A percentile compares a stretch with the other conserved stretches of the same genome.
Evolutionary conservation across 1,140 invertebrate genomes (phyloP).

Genomic region (Anthonomus grandis): DNA sequence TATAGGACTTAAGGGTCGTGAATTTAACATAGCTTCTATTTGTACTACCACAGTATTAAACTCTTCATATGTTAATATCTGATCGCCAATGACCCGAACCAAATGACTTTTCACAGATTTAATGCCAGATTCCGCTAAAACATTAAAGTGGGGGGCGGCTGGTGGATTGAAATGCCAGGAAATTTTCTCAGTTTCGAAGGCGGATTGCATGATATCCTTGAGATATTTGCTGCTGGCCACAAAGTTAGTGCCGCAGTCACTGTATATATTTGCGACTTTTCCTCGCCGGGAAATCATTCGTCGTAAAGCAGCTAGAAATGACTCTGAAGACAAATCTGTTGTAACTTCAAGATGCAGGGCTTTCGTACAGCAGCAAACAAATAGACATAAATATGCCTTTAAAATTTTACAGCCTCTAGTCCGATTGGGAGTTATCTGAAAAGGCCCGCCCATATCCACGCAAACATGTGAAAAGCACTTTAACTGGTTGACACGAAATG

Average conservation of each 20-base stretch:
- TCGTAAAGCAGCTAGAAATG: slow-evolving; percentile 1
- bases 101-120: slow-evolving; percentile 16
- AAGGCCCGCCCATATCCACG: slow-evolving; percentile 1
- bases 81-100: slow-evolving; percentile 13
- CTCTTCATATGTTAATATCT: slow-evolving; percentile 1
- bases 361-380: slow-evolving; percentile 9
- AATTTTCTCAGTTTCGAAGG: neutral
- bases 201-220: neutral
- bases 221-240: slow-evolving; percentile 12
- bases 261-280: slow-evolving; percentile 11
- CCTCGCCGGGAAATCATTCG: slow-evolving; percentile 11
- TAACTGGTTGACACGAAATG: neutral
- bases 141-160: slow-evolving; percentile 24
- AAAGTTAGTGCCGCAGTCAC: slow-evolving; percentile 23
- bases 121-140: slow-evolving; percentile 21
- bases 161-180: slow-evolving; percentile 35
- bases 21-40: too few species aligned
- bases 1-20: too few species aligned
- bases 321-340: neutral
- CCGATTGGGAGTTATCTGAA: neutral
- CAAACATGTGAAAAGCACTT: neutral
- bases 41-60: slow-evolving; percentile 3
- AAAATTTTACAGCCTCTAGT: slow-evolving; percentile 3
- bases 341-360: slow-evolving; percentile 1
- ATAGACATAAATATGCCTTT: slow-evolving; percentile 8